These are phyloP conservation scores for Andrena dorsata DNA, from an alignment of 2,888 invertebrate species.

Conservation along the genomic window DNA sequence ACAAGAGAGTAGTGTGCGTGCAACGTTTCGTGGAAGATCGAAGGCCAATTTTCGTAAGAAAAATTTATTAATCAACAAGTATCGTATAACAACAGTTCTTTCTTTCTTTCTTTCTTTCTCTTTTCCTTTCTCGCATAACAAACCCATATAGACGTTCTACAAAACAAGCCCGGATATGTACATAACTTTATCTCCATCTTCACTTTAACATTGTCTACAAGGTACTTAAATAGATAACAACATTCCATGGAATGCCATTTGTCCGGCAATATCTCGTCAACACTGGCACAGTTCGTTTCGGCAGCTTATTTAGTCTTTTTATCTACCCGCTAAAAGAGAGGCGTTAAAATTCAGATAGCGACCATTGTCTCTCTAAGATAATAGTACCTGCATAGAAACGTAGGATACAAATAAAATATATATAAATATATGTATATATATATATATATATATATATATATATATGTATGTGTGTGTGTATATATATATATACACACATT, in stretches of 20 bases:
- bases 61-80: slow-evolving; percentile 84
- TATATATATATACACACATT: slow-evolving; percentile 25
- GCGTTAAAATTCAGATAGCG: slow-evolving; percentile 45
- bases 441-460: slow-evolving; percentile 29
- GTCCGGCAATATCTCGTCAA: slow-evolving; percentile 80
- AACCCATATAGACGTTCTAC: slow-evolving; percentile 83
- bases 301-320: slow-evolving; percentile 41
- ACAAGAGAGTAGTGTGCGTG: slow-evolving; percentile 53
- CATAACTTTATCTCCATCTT: slow-evolving; percentile 72
- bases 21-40: slow-evolving; percentile 78
- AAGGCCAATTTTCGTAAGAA: slow-evolving; percentile 83
- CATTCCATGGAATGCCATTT: slow-evolving; percentile 80
- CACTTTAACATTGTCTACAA: slow-evolving; percentile 75
- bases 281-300: slow-evolving; percentile 63
- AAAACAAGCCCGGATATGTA: slow-evolving; percentile 78
- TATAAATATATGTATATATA: not conserved
- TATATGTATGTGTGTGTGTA: not conserved
- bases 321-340: slow-evolving; percentile 43
- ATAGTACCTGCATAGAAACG: slow-evolving; percentile 55
- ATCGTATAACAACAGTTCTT: slow-evolving; percentile 79
- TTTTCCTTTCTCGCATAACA: slow-evolving; percentile 82
- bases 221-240: slow-evolving; percentile 79
- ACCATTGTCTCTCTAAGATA: slow-evolving; percentile 46
- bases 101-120: slow-evolving; percentile 68
- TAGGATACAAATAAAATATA: slow-evolving; percentile 32